These are phyloP conservation scores for Acleris emargana DNA, from an alignment of 2,888 invertebrate genomes.

Conservation along the genomic window DNA sequence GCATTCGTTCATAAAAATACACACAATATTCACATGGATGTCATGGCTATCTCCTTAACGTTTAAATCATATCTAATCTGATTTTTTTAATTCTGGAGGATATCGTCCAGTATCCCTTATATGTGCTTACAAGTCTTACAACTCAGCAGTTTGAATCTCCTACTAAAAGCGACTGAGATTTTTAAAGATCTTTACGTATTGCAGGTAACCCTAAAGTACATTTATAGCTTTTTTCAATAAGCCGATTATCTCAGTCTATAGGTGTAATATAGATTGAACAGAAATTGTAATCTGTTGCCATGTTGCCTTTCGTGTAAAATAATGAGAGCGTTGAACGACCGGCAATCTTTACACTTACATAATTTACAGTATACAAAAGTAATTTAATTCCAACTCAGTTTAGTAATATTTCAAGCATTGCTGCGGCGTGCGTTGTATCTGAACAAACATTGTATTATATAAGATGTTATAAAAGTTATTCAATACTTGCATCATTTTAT, in stretches of 20 bases:
- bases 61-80: too few relatives aligned
- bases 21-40: too few relatives aligned
- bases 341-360: slow-evolving; percentile 20
- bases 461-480: slow-evolving; percentile 33
- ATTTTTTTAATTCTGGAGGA: too few relatives aligned
- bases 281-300: slow-evolving; percentile 1
- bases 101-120: too few relatives aligned
- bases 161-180: too few relatives aligned
- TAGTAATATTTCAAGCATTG: slow-evolving; percentile 24
- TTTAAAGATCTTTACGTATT: too few relatives aligned
- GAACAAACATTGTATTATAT: slow-evolving; percentile 28
- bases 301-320: slow-evolving; percentile 2
- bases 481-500: slow-evolving; percentile 29
- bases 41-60: too few relatives aligned
- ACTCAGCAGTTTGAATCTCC: too few relatives aligned
- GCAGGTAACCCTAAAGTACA: not conserved
- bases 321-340: slow-evolving; percentile 12
- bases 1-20: too few relatives aligned
- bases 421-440: slow-evolving; percentile 14
- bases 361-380: slow-evolving; percentile 21
- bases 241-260: not conserved
- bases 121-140: too few relatives aligned
- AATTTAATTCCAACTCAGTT: slow-evolving; percentile 27
- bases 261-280: slow-evolving; percentile 1
- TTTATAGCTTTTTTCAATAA: not conserved